Base-by-base conservation (phyloP, 2,113 vertebrate genomes). In the Protobothrops mucrosquamatus region DNA sequence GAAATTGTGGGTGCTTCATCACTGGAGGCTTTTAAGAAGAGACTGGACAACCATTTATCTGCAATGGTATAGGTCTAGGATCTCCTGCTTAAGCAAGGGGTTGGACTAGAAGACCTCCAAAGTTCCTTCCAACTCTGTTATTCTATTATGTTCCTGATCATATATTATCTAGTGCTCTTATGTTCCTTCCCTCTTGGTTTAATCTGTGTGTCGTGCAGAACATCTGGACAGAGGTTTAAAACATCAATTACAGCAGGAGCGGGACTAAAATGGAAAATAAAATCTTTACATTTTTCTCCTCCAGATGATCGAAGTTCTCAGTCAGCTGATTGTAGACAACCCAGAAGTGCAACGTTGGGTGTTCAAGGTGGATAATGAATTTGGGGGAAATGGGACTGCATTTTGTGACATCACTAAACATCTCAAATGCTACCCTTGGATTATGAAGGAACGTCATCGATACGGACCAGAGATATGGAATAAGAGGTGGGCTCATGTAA, bases 341-440 rank as follows among this genome's bases (percentile, higher is more conserved):
- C n/a, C 96, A 87, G 94, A 97, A 3, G 98, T 99, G 94, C 95
- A 64, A 55, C 98, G 98, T 54, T 99, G 99, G 99, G 92, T 99
- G 87, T 98, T 99, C 92, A 99, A 99, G 97, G 96, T 97, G 91
- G 98, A 99, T 34, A 93, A 93, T 0, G 98, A 98, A 86, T 94
- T 93, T 6, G 96, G 97, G 89, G 98, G 98, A 7, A 95, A 97
- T 0, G 98, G 98, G 87, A 99, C 97, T 2, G 98, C 99, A 0
- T 98, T 96, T 92, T 99, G 98, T 88, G 98, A 99, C n/a, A 64
- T 98, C 6, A 59, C 89, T 51, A 81, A 87, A 0, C 97, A 98
- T 88, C 94, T 99, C 39, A 90, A 95, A 89, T 98, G 98, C 96
- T 96, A 95, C 94, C 85, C 23, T 18, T 98, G 98, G 98, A 92